These are phyloP conservation scores for Aphelinus certus DNA, from an alignment of 1,140 invertebrate genomes.

Conservation along the genomic window DNA sequence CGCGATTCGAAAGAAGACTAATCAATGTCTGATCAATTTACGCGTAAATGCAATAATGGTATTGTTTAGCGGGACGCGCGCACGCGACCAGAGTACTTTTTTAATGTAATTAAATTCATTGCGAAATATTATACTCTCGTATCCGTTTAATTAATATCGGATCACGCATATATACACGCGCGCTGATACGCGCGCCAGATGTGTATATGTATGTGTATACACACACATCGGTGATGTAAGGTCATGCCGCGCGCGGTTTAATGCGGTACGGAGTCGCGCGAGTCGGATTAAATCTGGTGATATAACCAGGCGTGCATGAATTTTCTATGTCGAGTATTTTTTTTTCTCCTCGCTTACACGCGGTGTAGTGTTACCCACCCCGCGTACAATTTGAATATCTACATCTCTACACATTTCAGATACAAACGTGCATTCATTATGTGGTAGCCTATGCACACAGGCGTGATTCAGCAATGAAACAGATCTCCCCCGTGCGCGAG, in stretches of 20 bases:
- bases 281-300: constrained; percentile 35
- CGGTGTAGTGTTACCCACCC: not conserved
- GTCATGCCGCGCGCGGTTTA: constrained; percentile 24
- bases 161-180: not conserved
- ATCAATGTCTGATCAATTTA: too few relatives aligned
- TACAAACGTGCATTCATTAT: constrained; percentile 1
- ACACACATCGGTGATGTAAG: constrained; percentile 18
- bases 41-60: too few relatives aligned
- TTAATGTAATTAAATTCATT: constrained; percentile 1
- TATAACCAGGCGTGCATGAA: constrained; percentile 36
- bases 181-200: not conserved
- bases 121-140: not conserved
- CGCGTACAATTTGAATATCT: constrained; percentile 39
- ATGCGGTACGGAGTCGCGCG: constrained; percentile 10
- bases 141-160: constrained; percentile 32
- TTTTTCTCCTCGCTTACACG: constrained; percentile 21
- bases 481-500: too few relatives aligned
- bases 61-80: too few relatives aligned
- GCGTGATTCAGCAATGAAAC: too few relatives aligned
- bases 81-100: not conserved
- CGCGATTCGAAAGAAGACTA: too few relatives aligned
- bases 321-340: constrained; percentile 37
- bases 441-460: too few relatives aligned
- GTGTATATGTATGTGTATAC: not conserved
- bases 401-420: constrained; percentile 39